A percentile compares a stretch with the other conserved stretches of the same genome.
These are phyloP conservation scores for Cydia fagiglandana DNA, from an alignment of 1,140 invertebrate species.

Conservation along the genomic window DNA sequence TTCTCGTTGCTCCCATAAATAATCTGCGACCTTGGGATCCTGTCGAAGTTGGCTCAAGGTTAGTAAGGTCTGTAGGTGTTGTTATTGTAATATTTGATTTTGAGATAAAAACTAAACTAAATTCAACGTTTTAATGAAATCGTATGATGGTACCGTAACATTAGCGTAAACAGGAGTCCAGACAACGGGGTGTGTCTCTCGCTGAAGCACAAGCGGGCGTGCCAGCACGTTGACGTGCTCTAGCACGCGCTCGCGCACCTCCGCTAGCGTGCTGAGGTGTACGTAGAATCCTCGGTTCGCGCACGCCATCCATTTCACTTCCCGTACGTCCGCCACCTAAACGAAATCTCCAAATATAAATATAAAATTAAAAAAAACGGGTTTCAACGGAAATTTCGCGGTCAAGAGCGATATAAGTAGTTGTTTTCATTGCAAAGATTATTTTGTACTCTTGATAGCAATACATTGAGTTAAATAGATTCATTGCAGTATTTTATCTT, in stretches of 20 bases:
- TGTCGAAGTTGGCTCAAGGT: slow-evolving; percentile 51
- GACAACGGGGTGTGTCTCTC: slow-evolving; percentile 88
- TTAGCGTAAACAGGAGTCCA: slow-evolving; percentile 97
- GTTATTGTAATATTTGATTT: no score
- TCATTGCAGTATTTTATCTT: background rate
- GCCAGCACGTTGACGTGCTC: slow-evolving; percentile 96
- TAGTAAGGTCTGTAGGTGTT: no score
- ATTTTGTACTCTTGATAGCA: background rate
- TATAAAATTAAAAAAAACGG: background rate
- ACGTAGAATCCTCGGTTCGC: slow-evolving; percentile 96
- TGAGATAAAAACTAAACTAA: no score
- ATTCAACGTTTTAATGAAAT: background rate
- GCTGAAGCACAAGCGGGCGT: slow-evolving; percentile 89
- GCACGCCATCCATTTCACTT: slow-evolving; percentile 98
- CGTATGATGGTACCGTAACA: slow-evolving; percentile 82
- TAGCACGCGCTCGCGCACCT: slow-evolving; percentile 96
- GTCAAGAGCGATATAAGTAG: background rate
- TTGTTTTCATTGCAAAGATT: background rate
- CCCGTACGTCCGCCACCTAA: slow-evolving; percentile 85
- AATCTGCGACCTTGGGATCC: slow-evolving; percentile 94
- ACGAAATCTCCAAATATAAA: slow-evolving; percentile 35
- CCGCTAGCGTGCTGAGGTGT: slow-evolving; percentile 94
- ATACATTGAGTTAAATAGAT: background rate
- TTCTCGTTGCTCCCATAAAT: slow-evolving; percentile 91
- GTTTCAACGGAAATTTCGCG: background rate